Base-by-base conservation (phyloP, 2,888 invertebrate genomes). In the Andricus curvator region DNA sequence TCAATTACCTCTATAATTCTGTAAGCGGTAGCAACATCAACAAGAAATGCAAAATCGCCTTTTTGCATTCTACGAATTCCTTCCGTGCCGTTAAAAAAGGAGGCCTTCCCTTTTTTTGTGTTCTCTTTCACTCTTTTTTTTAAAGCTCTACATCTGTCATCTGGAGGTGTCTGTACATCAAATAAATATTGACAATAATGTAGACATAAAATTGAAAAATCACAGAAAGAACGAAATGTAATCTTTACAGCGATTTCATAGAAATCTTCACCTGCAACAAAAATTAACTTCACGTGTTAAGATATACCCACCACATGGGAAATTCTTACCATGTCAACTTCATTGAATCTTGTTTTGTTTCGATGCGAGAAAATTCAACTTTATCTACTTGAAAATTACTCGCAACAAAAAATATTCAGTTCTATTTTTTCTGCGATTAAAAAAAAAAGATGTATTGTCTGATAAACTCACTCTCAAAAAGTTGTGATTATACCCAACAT, bases 31-130 rank as follows among this genome's bases (percentile, higher is more conserved):
- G 95, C 94, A 0, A 94, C 94, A 90, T 96, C 96, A 9, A 95
- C 94, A 87, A 96, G 95, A 90, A 95, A 96, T 0, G 96, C 96
- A 88, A 95, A 96, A 3, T 95, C 95, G 4, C 96, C 96, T 48
- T 92, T 90, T 88, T 94, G 94, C 0, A 96, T 95, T 84, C 94
- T 90, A 0, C 92, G 91, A 89, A 96, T 93, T 17, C 96, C 96
- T 70, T 93, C 89, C 25, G 82, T 93, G 0, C 95, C 93, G 6
- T 60, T 37, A 5, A 68, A 67, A 13, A 67, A 64, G 6, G 64
- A 5, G 17, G 15, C 29, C 13, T 29, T 64, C 6, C 29, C 64
- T 25, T 64, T 64, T 29, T 64, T 64, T 64, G 25, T 64, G 29
- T 64, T 64, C 17, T 64, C 29, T 29, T 64, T 17, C 0, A 64